Evolutionary conservation across 2,113 vertebrate species (phyloP), one percentile per base, ranked within the genome.

Genomic region (Todiramphus chloris): DNA sequence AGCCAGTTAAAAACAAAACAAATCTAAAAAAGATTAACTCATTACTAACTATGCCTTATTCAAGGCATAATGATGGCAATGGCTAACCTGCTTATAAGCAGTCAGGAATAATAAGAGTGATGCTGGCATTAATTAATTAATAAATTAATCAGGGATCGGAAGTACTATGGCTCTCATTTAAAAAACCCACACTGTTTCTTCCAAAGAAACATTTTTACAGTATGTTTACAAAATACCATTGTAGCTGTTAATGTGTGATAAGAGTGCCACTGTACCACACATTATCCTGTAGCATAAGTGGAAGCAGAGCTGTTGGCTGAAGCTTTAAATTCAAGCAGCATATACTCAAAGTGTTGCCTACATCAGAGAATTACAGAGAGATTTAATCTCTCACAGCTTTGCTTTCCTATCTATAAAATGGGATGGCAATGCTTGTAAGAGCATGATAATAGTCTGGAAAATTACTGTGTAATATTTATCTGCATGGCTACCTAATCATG

Each of bases 1-100:
- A 84, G 39, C 23, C 64, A 67, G 30, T 87, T 92, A 31, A 87
- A 96, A 96, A 55, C 35, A 93, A 93, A 94, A 81, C 41, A 25
- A 92, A 85, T 62, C 15, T 1, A 76, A 44, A 60, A 37, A 70
- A 58, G 0, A 93, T 88, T 69, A 95, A 85, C 77, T 90, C 82
- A 82, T 83, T 89, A 62, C 25, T 96, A 95, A 89, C 78, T 70
- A 82, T 4, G 17, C 13, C 27, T 85, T 87, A 75, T 55, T 80
- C 28, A 62, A 87, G 17, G 10, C 55, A 33, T 41, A 60, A 85
- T 60, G 30, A 43, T n/a, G 24, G 9, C 17, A 55, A 39, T 9
- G 23, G 8, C 8, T 72, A 82, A 46, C 6, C 21, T 75, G 24
- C 12, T 64, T 76, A 35, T 28, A 78, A 85, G 53, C 2, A 87